Percentiles rank a stretch among this genome's conserved stretches.
Conservation (phyloP, 2,797 vertebrate genomes). For the Anguilla pacifica region DNA sequence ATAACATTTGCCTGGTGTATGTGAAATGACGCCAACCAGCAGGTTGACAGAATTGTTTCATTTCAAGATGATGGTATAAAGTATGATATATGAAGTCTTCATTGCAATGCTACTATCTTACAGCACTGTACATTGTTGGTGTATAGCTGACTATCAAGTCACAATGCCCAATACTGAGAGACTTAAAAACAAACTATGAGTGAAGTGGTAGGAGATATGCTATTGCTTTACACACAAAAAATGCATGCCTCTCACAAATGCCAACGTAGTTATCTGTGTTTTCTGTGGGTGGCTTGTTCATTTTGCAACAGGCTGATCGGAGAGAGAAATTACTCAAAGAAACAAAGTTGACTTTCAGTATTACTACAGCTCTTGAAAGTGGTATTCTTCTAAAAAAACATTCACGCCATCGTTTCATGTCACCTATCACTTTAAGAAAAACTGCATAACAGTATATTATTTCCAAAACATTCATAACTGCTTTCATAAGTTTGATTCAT, state of each 20-base stretch:
- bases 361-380: not conserved
- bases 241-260: not conserved
- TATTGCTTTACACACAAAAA: not conserved
- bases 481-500: too few relatives aligned
- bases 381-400: not conserved
- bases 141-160: not conserved
- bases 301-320: not conserved
- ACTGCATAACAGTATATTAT: not conserved
- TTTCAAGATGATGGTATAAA: not conserved
- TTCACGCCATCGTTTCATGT: not conserved
- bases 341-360: not conserved
- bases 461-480: not conserved
- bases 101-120: not conserved
- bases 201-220: not conserved
- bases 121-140: not conserved
- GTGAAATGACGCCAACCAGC: not conserved
- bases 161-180: not conserved
- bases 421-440: not conserved
- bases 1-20: not conserved
- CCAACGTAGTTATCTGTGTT: not conserved
- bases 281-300: not conserved
- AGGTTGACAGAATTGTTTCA: not conserved
- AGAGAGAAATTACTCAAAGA: conserved; percentile 4
- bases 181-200: not conserved
- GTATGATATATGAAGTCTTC: not conserved